Percentiles rank a stretch among this genome's conserved stretches.
Evolutionary conservation across 2,888 invertebrate species (phyloP).

Genomic region (Homarus gammarus): DNA sequence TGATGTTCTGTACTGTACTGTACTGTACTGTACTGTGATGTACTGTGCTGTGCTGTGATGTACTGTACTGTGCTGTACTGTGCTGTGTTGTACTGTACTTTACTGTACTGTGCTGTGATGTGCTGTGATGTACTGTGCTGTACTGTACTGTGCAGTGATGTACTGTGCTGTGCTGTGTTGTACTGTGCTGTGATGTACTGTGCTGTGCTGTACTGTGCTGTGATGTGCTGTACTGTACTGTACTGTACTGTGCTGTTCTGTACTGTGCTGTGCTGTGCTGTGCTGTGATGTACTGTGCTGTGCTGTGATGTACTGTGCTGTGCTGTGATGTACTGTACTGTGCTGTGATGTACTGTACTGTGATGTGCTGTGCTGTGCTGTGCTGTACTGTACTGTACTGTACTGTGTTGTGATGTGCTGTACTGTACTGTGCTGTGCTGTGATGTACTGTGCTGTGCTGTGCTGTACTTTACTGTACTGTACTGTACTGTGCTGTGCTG

Average conservation of each 20-base stretch:
- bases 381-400: too few relatives aligned
- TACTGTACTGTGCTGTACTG: constrained; percentile 47
- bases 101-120: constrained; percentile 35
- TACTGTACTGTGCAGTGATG: not conserved
- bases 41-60: constrained; percentile 57
- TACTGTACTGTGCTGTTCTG: too few relatives aligned
- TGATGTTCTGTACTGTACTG: constrained; percentile 40
- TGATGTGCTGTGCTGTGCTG: constrained; percentile 1
- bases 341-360: constrained; percentile 18
- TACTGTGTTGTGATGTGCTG: constrained; percentile 13
- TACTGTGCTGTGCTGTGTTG: not conserved
- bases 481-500: too few relatives aligned
- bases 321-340: constrained; percentile 13
- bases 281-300: constrained; percentile 4
- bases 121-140: not conserved
- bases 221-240: too few relatives aligned
- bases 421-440: not conserved
- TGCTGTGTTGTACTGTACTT: constrained; percentile 55
- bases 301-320: constrained; percentile 11
- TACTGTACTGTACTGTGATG: constrained; percentile 46
- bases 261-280: too few relatives aligned
- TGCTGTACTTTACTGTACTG: too few relatives aligned
- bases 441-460: too few relatives aligned
- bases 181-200: not conserved
- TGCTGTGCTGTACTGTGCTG: not conserved